Evolutionary conservation across 2,113 vertebrate species (phyloP).

Genomic region (Plestiodon gilberti): DNA sequence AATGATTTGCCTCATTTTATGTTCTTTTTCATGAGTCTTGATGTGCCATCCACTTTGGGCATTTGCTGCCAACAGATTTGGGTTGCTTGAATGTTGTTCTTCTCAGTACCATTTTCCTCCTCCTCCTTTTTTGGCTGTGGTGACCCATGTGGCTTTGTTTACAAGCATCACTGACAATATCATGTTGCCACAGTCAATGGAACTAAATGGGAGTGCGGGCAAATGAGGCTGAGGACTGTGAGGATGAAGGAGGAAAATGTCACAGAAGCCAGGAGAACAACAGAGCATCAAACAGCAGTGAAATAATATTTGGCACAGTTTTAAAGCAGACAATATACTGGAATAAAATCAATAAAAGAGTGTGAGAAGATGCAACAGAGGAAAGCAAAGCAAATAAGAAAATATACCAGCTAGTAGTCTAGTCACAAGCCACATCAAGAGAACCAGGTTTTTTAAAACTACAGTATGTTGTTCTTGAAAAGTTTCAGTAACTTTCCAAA

Average conservation of each 20-base stretch:
- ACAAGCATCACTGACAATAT: neutral
- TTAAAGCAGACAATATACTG: neutral
- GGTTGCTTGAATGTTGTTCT: neutral
- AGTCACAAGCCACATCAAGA: neutral
- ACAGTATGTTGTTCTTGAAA: neutral
- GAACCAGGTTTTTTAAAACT: neutral
- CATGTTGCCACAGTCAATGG: neutral
- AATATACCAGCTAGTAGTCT: neutral
- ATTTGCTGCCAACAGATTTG: neutral
- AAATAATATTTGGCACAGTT: neutral
- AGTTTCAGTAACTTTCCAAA: neutral
- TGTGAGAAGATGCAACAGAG: neutral
- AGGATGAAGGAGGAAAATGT: neutral
- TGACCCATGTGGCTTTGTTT: neutral
- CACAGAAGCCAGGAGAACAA: neutral
- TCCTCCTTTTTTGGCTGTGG: neutral
- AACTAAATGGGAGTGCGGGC: neutral
- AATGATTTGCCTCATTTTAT: neutral
- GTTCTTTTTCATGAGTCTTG: neutral
- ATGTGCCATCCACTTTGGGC: neutral
- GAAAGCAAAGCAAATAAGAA: neutral
- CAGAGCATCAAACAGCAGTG: neutral
- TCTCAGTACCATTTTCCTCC: neutral
- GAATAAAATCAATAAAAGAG: neutral
- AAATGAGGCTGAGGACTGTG: neutral